Percentiles rank a stretch among this genome's conserved stretches.
phyloP scores from a whole-genome alignment of 2,888 invertebrate species.

The Pheosia gnoma region DNA sequence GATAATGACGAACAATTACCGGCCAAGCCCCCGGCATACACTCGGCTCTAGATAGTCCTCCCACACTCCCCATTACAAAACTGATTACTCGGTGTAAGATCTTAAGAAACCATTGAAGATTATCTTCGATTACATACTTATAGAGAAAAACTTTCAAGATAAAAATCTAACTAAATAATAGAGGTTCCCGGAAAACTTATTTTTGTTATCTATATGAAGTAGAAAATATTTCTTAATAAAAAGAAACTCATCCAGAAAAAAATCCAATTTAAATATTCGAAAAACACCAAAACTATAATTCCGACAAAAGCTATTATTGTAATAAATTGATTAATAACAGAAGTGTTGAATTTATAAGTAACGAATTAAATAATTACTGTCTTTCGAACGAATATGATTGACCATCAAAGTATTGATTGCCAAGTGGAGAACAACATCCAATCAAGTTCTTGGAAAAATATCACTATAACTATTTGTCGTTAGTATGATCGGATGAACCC shows the following conservation, averaged over 20 bases:
- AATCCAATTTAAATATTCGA: neutral
- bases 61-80: slow-evolving; percentile 27
- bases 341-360: slow-evolving; percentile 1
- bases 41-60: slow-evolving; percentile 21
- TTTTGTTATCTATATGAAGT: no score
- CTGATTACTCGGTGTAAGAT: slow-evolving; percentile 14
- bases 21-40: slow-evolving; percentile 45
- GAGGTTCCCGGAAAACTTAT: no score
- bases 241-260: neutral
- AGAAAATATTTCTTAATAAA: no score
- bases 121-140: neutral
- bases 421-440: slow-evolving; percentile 14
- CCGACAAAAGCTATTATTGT: neutral
- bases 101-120: neutral
- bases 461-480: slow-evolving; percentile 36
- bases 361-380: neutral
- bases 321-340: neutral
- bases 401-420: neutral
- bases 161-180: neutral
- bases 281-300: neutral
- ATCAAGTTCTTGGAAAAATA: slow-evolving; percentile 34
- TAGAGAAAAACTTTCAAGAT: neutral
- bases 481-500: slow-evolving; percentile 22
- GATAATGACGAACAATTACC: slow-evolving; percentile 65
- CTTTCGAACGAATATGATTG: neutral